Evolutionary conservation across 2,888 invertebrate genomes (phyloP).

Genomic region (Eugnorisma glareosa): DNA sequence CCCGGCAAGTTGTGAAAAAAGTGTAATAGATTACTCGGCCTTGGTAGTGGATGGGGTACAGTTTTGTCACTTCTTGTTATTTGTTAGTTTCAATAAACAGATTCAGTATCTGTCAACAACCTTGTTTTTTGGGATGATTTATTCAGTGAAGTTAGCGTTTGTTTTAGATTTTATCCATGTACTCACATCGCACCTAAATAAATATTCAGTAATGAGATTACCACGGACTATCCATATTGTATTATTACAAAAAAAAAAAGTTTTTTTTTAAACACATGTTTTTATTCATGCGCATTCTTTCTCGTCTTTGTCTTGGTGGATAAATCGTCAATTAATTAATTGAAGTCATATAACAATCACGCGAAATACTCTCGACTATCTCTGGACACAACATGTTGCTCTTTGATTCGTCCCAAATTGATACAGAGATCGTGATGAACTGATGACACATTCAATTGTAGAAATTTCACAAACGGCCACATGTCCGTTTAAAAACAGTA

Average conservation of each 20-base stretch:
- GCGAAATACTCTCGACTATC: neutral
- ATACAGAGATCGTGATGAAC: slow-evolving; percentile 50
- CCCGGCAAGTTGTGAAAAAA: slow-evolving; percentile 33
- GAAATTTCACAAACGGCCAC: slow-evolving; percentile 55
- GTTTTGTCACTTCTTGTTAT: slow-evolving; percentile 30
- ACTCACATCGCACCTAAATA: neutral
- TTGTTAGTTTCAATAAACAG: slow-evolving; percentile 28
- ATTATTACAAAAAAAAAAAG: neutral
- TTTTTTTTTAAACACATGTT: neutral
- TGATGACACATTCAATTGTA: slow-evolving; percentile 67
- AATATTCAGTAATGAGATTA: neutral
- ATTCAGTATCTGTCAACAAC: slow-evolving; percentile 30
- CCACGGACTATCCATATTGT: neutral
- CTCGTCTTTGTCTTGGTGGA: neutral
- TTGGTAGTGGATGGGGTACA: slow-evolving; percentile 10
- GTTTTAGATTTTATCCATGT: slow-evolving; percentile 1
- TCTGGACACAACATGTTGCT: slow-evolving; percentile 25
- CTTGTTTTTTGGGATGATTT: slow-evolving; percentile 36
- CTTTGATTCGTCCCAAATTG: slow-evolving; percentile 57
- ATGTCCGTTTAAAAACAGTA: slow-evolving; percentile 48
- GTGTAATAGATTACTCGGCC: slow-evolving; percentile 35
- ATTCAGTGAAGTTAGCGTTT: slow-evolving; percentile 12
- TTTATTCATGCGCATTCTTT: neutral
- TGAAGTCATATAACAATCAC: slow-evolving; percentile 25
- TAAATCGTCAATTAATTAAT: slow-evolving; percentile 9